Evolutionary conservation across 2,113 vertebrate genomes (phyloP).

Genomic region (Podarcis cretensis): DNA sequence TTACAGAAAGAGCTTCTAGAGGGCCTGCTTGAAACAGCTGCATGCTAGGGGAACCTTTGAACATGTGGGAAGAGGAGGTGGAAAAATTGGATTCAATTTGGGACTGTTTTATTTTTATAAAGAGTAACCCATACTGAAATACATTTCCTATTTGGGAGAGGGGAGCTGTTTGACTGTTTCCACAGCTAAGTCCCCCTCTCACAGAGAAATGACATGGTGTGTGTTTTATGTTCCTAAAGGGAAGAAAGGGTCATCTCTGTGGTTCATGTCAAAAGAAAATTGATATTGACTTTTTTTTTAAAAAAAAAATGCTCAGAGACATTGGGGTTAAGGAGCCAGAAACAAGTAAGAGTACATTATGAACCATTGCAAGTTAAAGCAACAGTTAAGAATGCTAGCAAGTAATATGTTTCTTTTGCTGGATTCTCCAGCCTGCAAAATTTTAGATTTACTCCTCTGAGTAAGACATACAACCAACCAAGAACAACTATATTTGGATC

Average conservation of each 20-base stretch:
- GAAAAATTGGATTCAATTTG: background rate
- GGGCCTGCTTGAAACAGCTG: background rate
- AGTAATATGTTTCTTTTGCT: no score
- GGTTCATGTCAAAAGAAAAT: background rate
- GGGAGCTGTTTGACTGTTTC: background rate
- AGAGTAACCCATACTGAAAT: background rate
- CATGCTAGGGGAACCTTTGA: background rate
- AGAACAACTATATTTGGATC: no score
- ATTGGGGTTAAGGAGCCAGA: background rate
- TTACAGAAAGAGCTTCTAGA: background rate
- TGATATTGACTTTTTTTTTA: background rate
- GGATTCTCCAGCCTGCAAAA: no score
- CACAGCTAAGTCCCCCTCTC: background rate
- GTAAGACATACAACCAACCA: no score
- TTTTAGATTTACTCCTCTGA: no score
- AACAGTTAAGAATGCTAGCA: background rate
- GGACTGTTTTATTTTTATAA: background rate
- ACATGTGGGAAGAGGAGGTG: background rate
- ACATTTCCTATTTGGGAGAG: conserved; percentile 3
- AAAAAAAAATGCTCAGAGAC: background rate
- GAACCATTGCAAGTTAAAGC: background rate
- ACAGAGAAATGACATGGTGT: background rate
- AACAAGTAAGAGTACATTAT: background rate
- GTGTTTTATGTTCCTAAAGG: background rate
- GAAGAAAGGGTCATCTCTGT: background rate